Base-by-base conservation (phyloP, 2,888 invertebrate species). In the Microplitis deprimator region DNA sequence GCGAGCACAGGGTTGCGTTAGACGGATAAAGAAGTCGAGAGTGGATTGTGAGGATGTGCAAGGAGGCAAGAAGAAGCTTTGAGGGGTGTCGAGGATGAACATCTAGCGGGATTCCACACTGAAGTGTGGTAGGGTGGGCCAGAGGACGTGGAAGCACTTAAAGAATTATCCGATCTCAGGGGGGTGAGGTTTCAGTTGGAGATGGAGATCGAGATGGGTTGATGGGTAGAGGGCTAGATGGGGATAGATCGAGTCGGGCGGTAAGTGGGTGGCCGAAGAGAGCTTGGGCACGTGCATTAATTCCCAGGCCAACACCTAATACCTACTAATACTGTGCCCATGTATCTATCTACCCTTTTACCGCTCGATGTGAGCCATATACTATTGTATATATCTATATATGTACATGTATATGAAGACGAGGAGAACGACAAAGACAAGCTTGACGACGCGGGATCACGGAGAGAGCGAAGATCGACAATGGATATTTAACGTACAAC, bases 251-350 rank as follows among this genome's bases (percentile, higher is more conserved):
- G 62, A 73, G 73, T 68, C 73, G 73, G 83, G 83, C 4, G 29
- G 83, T 83, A 83, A 83, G 82, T 50, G 50, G 13, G 50, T 50
- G 13, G 50, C 10, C 13, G 50, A 50, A 50, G 13, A 50, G 50
- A 85, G 85, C 83, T 86, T 85, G 82, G 85, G 86, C 89, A 89
- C 87, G 89, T 89, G 89, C 89, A 84, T 84, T 83, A 84, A 85
- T 89, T 89, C 89, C 89, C 89, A 89, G 89, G 88, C 89, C 89
- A 88, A 89, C 88, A 89, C 89, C 89, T 89, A 89, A 89, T 89
- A 88, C 89, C 88, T 88, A 89, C 89, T 89, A 89, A 89, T 89
- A 87, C 87, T 84, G 85, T 86, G 83, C 87, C 80, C 87, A 87
- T 88, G 88, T 87, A 88, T 88, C 88, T 88, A 86, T 88, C 87